Evolutionary conservation across 2,113 vertebrate species (phyloP).

Genomic region (Nanorana parkeri): DNA sequence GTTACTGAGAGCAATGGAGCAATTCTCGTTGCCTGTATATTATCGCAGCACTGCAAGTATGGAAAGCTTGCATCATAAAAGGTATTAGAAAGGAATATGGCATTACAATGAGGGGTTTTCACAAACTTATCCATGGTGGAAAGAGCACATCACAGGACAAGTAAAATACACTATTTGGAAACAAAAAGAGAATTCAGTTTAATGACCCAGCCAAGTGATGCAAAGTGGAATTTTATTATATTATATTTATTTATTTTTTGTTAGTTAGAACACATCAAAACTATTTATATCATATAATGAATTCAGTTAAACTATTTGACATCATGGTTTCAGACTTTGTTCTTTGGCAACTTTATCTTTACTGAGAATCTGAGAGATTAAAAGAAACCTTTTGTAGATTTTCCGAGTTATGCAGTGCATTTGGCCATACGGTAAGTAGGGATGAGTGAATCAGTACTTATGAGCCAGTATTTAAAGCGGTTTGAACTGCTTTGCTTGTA

Average conservation of each 20-base stretch:
- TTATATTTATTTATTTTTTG: slow-evolving; percentile 54
- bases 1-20: slow-evolving; percentile 52
- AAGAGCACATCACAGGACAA: slow-evolving; percentile 62
- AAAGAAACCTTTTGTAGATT: too few relatives aligned
- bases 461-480: too few relatives aligned
- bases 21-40: slow-evolving; percentile 48
- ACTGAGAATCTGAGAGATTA: too few relatives aligned
- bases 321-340: background rate
- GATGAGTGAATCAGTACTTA: too few relatives aligned
- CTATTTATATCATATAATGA: background rate
- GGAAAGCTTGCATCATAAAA: slow-evolving; percentile 59
- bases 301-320: background rate
- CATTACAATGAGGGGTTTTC: slow-evolving; percentile 59
- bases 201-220: slow-evolving; percentile 51
- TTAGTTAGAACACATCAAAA: slow-evolving; percentile 2
- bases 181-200: slow-evolving; percentile 61
- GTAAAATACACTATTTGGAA: slow-evolving; percentile 62
- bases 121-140: slow-evolving; percentile 57
- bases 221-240: slow-evolving; percentile 59
- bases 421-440: too few relatives aligned
- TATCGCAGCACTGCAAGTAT: slow-evolving; percentile 52
- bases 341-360: background rate
- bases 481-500: too few relatives aligned
- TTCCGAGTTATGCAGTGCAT: too few relatives aligned
- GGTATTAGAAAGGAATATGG: slow-evolving; percentile 60